Conservation (phyloP, 2,888 invertebrate genomes). For the Sarcophaga variegata region DNA sequence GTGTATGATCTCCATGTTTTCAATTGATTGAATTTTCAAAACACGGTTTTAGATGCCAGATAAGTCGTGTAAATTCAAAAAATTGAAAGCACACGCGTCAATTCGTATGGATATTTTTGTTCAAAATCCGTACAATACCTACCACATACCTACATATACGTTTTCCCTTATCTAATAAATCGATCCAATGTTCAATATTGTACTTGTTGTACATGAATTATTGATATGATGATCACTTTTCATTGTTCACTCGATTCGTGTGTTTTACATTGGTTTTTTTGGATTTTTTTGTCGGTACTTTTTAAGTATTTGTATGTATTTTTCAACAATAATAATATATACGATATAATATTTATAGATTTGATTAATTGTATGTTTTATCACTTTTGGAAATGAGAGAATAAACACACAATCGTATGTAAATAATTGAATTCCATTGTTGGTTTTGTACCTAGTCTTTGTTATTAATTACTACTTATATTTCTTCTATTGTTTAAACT, state of each 20-base stretch:
- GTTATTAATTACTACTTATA: conserved; percentile 33
- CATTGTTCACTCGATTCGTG: conserved; percentile 19
- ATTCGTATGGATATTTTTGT: too few relatives aligned
- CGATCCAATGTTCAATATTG: conserved; percentile 6
- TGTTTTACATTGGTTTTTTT: neutral
- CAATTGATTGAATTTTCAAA: too few relatives aligned
- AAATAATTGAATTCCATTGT: conserved; percentile 38
- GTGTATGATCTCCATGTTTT: too few relatives aligned
- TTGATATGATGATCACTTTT: conserved; percentile 14
- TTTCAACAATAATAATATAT: too few relatives aligned
- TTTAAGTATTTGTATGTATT: conserved; percentile 33
- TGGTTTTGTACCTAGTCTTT: conserved; percentile 19
- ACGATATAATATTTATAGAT: conserved; percentile 20
- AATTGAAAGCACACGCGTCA: too few relatives aligned
- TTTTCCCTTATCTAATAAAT: conserved; percentile 34
- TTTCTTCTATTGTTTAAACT: conserved; percentile 9
- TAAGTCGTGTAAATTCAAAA: too few relatives aligned
- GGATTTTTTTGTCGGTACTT: conserved; percentile 17
- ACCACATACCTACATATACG: neutral
- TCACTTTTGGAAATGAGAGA: conserved; percentile 49
- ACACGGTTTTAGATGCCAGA: too few relatives aligned
- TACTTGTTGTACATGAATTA: neutral
- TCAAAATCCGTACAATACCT: too few relatives aligned
- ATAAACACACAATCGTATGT: conserved; percentile 48
- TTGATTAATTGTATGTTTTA: conserved; percentile 64